Conservation (phyloP, 1,140 invertebrate species). For the Aphis gossypii region DNA sequence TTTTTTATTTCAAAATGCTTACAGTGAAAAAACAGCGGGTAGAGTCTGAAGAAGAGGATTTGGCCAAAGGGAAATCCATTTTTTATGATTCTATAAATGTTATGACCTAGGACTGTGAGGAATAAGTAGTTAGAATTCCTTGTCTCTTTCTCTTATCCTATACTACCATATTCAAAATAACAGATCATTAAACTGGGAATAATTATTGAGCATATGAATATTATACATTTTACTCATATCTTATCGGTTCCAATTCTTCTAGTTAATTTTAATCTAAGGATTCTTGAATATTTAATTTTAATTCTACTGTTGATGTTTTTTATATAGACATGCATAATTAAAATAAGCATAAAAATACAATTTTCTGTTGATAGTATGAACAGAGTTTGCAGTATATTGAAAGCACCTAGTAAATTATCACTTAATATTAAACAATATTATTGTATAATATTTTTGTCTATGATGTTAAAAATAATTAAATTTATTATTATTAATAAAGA, state of each 20-base stretch:
- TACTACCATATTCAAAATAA: constrained; percentile 43
- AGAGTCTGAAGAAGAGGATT: background rate
- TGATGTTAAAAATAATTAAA: background rate
- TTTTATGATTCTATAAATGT: constrained; percentile 51
- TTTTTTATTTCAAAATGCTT: constrained; percentile 15
- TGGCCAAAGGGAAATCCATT: constrained; percentile 47
- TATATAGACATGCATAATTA: too few relatives aligned
- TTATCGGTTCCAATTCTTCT: background rate
- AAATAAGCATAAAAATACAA: background rate
- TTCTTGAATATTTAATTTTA: constrained; percentile 19
- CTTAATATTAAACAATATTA: background rate
- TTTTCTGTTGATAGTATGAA: background rate
- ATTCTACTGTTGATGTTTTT: background rate
- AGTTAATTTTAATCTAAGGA: constrained; percentile 30
- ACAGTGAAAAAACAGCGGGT: constrained; percentile 23
- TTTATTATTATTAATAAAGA: background rate
- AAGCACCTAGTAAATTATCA: background rate
- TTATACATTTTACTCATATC: background rate
- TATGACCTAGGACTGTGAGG: background rate
- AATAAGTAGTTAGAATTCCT: background rate
- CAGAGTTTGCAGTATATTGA: background rate
- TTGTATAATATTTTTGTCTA: background rate
- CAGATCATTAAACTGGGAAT: constrained; percentile 49
- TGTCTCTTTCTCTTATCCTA: background rate
- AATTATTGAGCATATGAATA: constrained; percentile 50